Base-by-base conservation (phyloP, 2,888 invertebrate species). In the Stictocephala bisonia region DNA sequence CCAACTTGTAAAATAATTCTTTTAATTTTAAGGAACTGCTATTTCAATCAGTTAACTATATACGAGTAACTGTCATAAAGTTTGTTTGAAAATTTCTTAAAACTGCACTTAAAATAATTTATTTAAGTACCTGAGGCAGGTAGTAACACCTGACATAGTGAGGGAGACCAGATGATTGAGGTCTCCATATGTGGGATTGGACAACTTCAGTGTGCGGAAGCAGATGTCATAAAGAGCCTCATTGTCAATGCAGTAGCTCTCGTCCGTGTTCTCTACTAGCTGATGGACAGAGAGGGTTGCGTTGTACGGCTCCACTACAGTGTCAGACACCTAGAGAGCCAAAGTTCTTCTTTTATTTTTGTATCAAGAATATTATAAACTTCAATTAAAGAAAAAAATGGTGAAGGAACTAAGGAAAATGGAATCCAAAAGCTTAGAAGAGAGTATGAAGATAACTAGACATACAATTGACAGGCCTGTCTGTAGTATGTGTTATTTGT, bases 121-220 rank as follows among this genome's bases (percentile, higher is more conserved):
- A n/a, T n/a, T n/a, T n/a, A n/a, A n/a, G 71, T 48, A 89, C 78
- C 91, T 80, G 4, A 85, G 80, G 81, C 90, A 90, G 35, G 90
- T 90, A 2, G 88, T 88, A 1, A 88, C 87, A 20, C 86, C 86
- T 75, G 85, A 85, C 78, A 86, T 82, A 3, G 86, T 86, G 22
- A 85, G 83, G 73, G 87, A 86, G 2, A 89, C 90, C 68, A 90
- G 84, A 81, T 91, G 87, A 84, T 90, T 90, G 76, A 90, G 84
- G 80, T 91, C 90, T 40, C 90, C 90, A 81, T 91, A 90, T 0
- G 90, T 90, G 24, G 90, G 90, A 9, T 88, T 89, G 74, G 86
- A 86, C 31, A 89, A 83, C 80, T 89, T 89, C 20, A 90, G 83
- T 0, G 89, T 89, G 26, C 89, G 83, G 84, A 89, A 90, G 83